Percentiles rank a stretch among this genome's conserved stretches.
phyloP scores from a whole-genome alignment of 2,888 invertebrate species.

The Cataglyphis cursor region DNA sequence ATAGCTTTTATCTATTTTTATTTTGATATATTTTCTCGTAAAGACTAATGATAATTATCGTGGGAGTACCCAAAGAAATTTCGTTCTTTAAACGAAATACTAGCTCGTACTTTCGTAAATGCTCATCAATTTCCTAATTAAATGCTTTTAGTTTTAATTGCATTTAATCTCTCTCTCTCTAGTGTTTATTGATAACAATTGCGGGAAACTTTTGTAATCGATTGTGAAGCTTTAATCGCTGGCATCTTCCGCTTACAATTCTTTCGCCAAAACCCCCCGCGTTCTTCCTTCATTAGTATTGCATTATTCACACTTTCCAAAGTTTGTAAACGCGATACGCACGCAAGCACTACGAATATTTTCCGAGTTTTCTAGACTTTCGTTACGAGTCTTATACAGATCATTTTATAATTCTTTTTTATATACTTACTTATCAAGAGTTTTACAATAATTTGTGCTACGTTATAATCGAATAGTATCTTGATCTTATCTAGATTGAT shows the following conservation, averaged over 20 bases:
- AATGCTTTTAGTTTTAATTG: not conserved
- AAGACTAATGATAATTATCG: not conserved
- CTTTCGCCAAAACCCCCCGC: conserved; percentile 61
- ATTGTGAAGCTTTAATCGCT: conserved; percentile 4
- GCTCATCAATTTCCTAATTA: not conserved
- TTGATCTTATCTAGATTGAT: not conserved
- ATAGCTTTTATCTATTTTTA: not conserved
- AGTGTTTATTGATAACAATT: not conserved
- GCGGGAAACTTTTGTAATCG: conserved; percentile 1
- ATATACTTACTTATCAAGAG: not conserved
- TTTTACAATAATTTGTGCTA: not conserved
- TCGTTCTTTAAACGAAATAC: not conserved
- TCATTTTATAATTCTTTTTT: conserved; percentile 11
- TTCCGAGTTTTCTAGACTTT: not conserved
- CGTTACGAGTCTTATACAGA: not conserved
- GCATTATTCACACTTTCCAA: conserved; percentile 74
- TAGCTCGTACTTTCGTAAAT: not conserved
- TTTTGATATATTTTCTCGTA: not conserved
- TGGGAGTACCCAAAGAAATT: not conserved
- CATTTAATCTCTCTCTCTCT: not conserved
- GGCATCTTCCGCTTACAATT: not conserved
- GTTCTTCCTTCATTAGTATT: conserved; percentile 67
- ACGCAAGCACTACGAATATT: conserved; percentile 25
- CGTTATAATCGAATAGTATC: not conserved
- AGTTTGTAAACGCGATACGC: conserved; percentile 53